A percentile compares a stretch with the other conserved stretches of the same genome.
Conservation (phyloP, 2,113 vertebrate genomes). For the Phyllostomus hastatus region DNA sequence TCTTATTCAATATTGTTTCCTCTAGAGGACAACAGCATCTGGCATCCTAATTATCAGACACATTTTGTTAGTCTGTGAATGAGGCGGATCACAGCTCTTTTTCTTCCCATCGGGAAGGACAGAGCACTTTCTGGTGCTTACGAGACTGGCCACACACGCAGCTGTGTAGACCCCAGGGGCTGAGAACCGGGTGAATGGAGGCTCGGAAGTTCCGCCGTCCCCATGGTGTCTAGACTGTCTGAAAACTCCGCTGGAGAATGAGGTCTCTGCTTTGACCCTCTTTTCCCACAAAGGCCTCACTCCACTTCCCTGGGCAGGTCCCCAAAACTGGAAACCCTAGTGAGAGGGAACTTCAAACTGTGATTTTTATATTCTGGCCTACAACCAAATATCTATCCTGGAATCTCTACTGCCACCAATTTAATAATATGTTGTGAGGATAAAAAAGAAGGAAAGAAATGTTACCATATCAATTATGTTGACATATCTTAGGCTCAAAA, state of each 20-base stretch:
- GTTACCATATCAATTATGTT: not conserved
- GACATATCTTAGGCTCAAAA: not conserved
- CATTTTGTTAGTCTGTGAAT: slow-evolving; percentile 44
- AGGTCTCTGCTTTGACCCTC: not conserved
- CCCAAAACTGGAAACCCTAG: not conserved
- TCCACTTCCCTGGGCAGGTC: not conserved
- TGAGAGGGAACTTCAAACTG: not conserved
- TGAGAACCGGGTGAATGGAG: slow-evolving; percentile 4
- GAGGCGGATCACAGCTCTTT: slow-evolving; percentile 37
- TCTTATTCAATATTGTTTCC: not conserved
- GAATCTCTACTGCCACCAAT: not conserved
- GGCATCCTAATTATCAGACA: slow-evolving; percentile 54
- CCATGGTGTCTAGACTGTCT: not conserved
- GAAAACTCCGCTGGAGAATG: not conserved
- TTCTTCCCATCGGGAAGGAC: not conserved
- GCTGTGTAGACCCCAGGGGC: not conserved
- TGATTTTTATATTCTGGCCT: not conserved
- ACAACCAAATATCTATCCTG: not conserved
- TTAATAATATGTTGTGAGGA: not conserved
- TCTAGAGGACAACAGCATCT: slow-evolving; percentile 26
- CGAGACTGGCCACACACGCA: not conserved
- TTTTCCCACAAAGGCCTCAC: not conserved
- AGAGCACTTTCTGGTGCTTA: not conserved
- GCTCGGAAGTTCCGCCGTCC: not conserved
- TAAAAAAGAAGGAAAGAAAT: not conserved